Base-by-base conservation (phyloP, 2,888 invertebrate species). In the Aphodius granarius region DNA sequence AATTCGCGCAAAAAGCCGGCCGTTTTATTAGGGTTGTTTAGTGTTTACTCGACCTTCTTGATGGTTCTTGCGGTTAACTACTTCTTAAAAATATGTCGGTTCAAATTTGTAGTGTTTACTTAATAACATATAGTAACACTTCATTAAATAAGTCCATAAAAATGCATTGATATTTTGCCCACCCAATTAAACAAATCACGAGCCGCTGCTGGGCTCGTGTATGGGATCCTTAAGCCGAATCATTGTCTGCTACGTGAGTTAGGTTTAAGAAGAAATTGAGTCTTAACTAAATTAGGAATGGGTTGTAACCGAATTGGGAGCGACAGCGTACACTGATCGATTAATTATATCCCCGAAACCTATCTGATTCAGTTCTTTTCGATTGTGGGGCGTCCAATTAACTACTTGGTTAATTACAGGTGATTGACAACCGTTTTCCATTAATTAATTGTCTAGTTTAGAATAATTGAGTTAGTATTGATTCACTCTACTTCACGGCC, bases 321-420 rank as follows among this genome's bases (percentile, higher is more conserved):
- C 13, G 43, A 43, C 43, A 43, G 43, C 2, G 1, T 43, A n/a
- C n/a, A n/a, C 43, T 6, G 9, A 2, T 1, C 43, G 43, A 43
- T 43, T 43, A 43, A 43, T 43, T 43, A 43, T 43, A 43, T 6
- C 43, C 43, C 43, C 3, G 43, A 43, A 43, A 43, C 43, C 43
- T 43, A 43, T 43, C 43, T 43, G 43, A 43, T 43, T 43, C 43
- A 3, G 43, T 43, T 43, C 43, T 43, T 43, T 43, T 43, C 43
- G 9, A 43, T 13, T 43, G 43, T n/a, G 43, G 43, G 43, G 43
- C 43, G 43, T 43, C 43, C 43, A 68, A 68, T 68, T 68, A 68
- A 68, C 68, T 68, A 68, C 22, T 68, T 68, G 22, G 21, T 20
- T 68, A 68, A 68, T 68, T 68, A 68, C 21, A 68, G 20, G 20